Evolutionary conservation across 2,797 vertebrate genomes (phyloP).

Genomic region (Xyrichtys novacula): DNA sequence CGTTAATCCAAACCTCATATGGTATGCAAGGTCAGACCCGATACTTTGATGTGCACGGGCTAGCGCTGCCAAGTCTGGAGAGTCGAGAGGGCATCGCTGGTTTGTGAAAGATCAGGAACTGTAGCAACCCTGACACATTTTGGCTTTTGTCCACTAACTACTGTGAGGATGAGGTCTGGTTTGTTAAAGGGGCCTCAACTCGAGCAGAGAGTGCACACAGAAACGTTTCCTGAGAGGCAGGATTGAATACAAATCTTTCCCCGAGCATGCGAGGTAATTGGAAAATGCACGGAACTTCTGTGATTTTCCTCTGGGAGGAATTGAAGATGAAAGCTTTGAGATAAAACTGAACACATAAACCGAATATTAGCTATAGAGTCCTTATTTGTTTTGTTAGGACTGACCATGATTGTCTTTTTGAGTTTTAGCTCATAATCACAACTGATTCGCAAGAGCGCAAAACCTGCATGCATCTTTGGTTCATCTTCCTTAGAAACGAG

Average conservation of each 20-base stretch:
- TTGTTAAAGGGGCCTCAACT: slow-evolving; percentile 54
- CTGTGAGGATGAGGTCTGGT: slow-evolving; percentile 65
- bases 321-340: slow-evolving; percentile 11
- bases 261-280: slow-evolving; percentile 46
- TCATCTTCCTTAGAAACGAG: slow-evolving; percentile 43
- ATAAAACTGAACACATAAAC: slow-evolving; percentile 38
- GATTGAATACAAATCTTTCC: slow-evolving; percentile 53
- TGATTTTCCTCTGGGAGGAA: slow-evolving; percentile 52
- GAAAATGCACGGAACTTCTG: slow-evolving; percentile 60
- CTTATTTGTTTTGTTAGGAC: slow-evolving; percentile 8
- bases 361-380: not conserved
- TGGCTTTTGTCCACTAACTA: slow-evolving; percentile 67
- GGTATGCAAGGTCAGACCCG: slow-evolving; percentile 80
- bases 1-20: slow-evolving; percentile 80
- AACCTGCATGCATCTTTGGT: slow-evolving; percentile 30
- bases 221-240: slow-evolving; percentile 49
- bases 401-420: not conserved
- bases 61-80: slow-evolving; percentile 60
- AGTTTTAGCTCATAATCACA: not conserved
- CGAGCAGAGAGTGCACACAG: slow-evolving; percentile 35
- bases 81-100: slow-evolving; percentile 56
- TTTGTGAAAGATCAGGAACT: slow-evolving; percentile 66
- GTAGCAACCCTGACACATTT: slow-evolving; percentile 58
- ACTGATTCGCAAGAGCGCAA: slow-evolving; percentile 11
- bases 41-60: slow-evolving; percentile 71